These are phyloP conservation scores for Euzetes globulus DNA, from an alignment of 2,888 invertebrate genomes.

Conservation along the genomic window DNA sequence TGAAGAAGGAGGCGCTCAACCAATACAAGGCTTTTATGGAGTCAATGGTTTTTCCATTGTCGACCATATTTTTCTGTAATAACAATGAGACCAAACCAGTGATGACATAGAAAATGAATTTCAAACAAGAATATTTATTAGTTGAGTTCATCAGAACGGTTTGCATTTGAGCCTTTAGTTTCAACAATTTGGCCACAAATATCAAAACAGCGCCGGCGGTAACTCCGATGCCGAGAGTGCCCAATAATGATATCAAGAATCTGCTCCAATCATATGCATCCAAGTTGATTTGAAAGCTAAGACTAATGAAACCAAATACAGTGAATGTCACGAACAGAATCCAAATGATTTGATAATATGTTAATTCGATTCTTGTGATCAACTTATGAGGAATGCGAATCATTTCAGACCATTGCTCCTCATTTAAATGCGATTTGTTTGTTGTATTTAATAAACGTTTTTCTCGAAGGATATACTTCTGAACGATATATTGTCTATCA, in stretches of 20 bases:
- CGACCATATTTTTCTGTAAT: neutral
- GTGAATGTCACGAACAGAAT: neutral
- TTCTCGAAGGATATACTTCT: neutral
- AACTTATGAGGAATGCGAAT: neutral
- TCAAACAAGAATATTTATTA: neutral
- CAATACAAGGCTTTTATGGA: neutral
- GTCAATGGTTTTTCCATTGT: neutral
- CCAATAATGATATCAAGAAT: neutral
- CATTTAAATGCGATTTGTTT: neutral
- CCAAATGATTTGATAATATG: slow-evolving; percentile 7
- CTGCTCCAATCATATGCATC: neutral
- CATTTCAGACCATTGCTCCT: neutral
- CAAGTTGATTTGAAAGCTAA: neutral
- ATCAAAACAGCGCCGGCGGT: neutral
- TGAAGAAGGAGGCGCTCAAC: neutral
- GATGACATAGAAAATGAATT: neutral
- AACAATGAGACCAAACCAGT: neutral
- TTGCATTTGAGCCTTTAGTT: neutral
- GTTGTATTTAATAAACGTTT: neutral
- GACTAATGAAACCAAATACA: neutral
- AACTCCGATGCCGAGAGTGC: neutral
- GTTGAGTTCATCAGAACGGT: neutral
- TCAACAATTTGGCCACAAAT: neutral
- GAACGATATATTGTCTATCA: neutral
- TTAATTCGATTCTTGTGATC: neutral